phyloP scores from a whole-genome alignment of 1,140 invertebrate species.

The Polypedilum pembai region DNA sequence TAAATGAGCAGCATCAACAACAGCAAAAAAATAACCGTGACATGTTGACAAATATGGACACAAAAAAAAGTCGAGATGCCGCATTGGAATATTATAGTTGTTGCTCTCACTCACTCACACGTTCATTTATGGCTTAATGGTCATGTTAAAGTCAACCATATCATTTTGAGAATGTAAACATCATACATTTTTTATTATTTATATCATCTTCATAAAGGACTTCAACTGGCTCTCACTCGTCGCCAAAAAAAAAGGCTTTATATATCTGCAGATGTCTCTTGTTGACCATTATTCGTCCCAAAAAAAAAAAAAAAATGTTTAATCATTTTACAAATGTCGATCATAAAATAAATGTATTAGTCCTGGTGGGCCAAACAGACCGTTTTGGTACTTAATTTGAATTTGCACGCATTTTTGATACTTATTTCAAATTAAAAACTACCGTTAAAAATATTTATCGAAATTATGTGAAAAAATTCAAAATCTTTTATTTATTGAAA shows the following conservation, averaged over 20 bases:
- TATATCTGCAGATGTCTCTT: background rate
- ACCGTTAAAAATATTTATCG: too few species aligned
- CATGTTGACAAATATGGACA: slow-evolving; percentile 2
- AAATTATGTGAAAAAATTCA: too few species aligned
- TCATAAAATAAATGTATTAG: too few species aligned
- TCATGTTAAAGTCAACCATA: background rate
- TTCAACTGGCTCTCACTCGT: background rate
- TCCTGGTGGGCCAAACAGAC: too few species aligned
- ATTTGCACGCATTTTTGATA: too few species aligned
- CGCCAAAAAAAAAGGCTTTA: background rate
- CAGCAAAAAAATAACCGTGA: background rate
- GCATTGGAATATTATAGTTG: too few species aligned
- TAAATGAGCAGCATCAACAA: slow-evolving; percentile 5
- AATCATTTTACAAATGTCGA: too few species aligned
- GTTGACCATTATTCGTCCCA: background rate
- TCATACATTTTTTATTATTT: background rate
- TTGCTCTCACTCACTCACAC: too few species aligned
- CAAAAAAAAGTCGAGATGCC: background rate
- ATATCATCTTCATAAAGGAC: background rate
- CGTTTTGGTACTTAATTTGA: too few species aligned
- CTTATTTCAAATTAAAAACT: too few species aligned
- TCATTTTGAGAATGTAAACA: background rate
- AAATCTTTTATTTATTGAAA: too few species aligned
- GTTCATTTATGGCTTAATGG: slow-evolving; percentile 9
- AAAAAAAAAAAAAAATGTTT: too few species aligned